These are phyloP conservation scores for Myotis vivesi DNA, from an alignment of 2,797 vertebrate species.

Conservation along the genomic window DNA sequence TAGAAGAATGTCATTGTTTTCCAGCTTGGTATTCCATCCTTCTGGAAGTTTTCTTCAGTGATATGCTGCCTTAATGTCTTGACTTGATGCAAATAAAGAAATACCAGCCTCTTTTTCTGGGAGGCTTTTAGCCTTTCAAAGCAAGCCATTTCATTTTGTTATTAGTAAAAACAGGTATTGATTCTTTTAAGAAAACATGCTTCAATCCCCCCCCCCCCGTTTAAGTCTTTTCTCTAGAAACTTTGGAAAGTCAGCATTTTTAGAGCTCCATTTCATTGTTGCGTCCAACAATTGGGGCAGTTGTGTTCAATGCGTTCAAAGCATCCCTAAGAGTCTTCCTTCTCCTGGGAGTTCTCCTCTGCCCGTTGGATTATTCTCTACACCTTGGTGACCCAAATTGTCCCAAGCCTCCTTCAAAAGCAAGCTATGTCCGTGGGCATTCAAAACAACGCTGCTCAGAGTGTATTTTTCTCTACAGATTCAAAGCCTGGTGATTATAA, in stretches of 20 bases:
- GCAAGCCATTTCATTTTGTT: not conserved
- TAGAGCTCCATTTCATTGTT: not conserved
- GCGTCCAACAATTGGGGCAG: not conserved
- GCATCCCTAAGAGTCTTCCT: not conserved
- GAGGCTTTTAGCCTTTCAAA: not conserved
- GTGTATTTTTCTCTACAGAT: not conserved
- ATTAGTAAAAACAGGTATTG: not conserved
- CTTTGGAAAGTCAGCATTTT: not conserved
- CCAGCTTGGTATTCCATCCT: not conserved
- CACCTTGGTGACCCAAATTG: not conserved
- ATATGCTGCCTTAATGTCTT: not conserved
- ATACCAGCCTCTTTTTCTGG: not conserved
- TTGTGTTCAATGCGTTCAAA: not conserved
- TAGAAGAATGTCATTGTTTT: not conserved
- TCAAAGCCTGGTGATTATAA: not conserved
- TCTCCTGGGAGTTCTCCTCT: not conserved
- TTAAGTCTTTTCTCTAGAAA: slow-evolving; percentile 20
- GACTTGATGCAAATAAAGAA: not conserved
- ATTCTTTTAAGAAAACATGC: not conserved
- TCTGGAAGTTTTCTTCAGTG: not conserved
- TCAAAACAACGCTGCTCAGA: not conserved
- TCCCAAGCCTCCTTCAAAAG: not conserved
- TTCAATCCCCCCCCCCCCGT: not conserved
- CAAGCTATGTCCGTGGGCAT: not conserved
- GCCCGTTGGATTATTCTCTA: not conserved